Evolutionary conservation across 2,113 vertebrate genomes (phyloP).

Genomic region (Corydoras maculifer): DNA sequence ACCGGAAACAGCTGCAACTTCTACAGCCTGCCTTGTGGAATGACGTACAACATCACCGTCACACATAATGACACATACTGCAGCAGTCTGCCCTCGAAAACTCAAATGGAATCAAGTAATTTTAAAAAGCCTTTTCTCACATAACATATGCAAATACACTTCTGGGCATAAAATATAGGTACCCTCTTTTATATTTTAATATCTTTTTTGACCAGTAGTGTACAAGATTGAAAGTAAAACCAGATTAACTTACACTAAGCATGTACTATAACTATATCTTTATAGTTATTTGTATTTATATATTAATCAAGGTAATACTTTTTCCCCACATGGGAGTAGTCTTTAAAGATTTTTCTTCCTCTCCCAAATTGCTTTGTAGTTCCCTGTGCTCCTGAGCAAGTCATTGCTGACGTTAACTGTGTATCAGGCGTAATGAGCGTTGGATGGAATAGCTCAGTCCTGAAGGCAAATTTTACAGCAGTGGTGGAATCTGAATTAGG

Average conservation of each 20-base stretch:
- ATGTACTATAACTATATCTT: no score
- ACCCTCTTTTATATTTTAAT: no score
- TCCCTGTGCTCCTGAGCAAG: slow-evolving; percentile 53
- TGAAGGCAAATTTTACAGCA: slow-evolving; percentile 20
- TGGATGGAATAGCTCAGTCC: slow-evolving; percentile 15
- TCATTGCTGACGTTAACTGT: slow-evolving; percentile 22
- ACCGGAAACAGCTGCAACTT: slow-evolving; percentile 52
- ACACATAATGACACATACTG: slow-evolving; percentile 49
- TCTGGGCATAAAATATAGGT: not conserved
- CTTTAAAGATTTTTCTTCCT: not conserved
- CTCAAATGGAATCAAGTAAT: slow-evolving; percentile 57
- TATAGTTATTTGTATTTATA: not conserved
- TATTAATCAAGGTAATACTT: not conserved
- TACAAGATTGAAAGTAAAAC: no score
- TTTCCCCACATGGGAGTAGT: not conserved
- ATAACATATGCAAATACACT: not conserved
- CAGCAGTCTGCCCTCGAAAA: slow-evolving; percentile 40
- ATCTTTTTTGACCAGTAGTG: no score
- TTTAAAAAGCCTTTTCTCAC: not conserved
- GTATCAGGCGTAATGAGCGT: not conserved
- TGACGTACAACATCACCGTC: slow-evolving; percentile 52
- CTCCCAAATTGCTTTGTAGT: slow-evolving; percentile 46
- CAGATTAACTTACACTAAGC: no score
- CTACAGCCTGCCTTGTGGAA: slow-evolving; percentile 50
- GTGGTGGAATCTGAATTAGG: not conserved